Base-by-base conservation (phyloP, 2,888 invertebrate species). In the Abrostola tripartita region DNA sequence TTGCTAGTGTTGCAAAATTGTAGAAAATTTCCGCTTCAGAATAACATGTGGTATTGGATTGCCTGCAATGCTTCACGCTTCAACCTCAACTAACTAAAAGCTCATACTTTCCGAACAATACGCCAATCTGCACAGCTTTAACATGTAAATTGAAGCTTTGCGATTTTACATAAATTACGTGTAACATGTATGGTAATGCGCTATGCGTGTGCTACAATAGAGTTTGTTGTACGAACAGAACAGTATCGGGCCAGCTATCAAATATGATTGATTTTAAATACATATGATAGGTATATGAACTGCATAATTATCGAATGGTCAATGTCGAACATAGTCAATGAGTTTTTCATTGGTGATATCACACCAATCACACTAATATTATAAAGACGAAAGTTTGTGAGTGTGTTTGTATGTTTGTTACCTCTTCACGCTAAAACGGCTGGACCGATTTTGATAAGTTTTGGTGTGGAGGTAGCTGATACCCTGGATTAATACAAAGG, bases 111-210 rank as follows among this genome's bases (percentile, higher is more conserved):
- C 52, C 8, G 44, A 41, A 73, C 60, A 57, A 68, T 51, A 50
- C 59, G 47, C 40, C 58, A 71, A 55, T 73, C 52, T 60, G 9
- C 47, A 12, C 40, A 53, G 66, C 66, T 65, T 80, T 79, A 58
- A 69, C 65, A 80, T 82, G 80, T 74, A 82, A 82, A 81, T 79
- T 72, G 64, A 62, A 75, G 60, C 63, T 58, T 50, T 62, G 53
- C 56, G 62, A 70, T 76, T 78, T 65, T 61, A 65, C 67, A 77
- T 74, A 79, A 75, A 75, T 76, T 76, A 72, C 57, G 58, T 44
- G 6, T 37, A 62, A 35, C 57, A 74, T 57, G 38, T 40, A n/a
- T 64, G 47, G 14, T 14, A 47, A 47, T 24, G 44, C 9, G 53
- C 41, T 37, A 44, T 68, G 68, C 63, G 64, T 76, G 68, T 61